phyloP scores from a whole-genome alignment of 1,140 invertebrate genomes.

The Dreissena rostriformis region DNA sequence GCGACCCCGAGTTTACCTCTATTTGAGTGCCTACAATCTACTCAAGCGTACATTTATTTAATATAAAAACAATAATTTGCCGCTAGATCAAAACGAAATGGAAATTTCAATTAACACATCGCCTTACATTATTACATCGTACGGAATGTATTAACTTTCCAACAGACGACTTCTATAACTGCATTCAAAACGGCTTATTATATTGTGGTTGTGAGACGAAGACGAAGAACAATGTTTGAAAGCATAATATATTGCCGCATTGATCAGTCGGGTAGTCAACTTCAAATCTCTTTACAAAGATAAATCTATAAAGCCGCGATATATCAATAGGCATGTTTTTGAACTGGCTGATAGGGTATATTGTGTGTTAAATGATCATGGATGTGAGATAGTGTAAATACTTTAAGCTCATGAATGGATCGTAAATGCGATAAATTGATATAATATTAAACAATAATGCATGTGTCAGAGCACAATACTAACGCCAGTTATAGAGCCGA shows the following conservation, averaged over 20 bases:
- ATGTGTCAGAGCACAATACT: conserved; percentile 11
- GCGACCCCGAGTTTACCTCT: too few relatives aligned
- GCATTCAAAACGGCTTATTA: too few relatives aligned
- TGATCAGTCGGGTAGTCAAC: not conserved
- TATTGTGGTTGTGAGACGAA: too few relatives aligned
- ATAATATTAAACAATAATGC: conserved; percentile 25
- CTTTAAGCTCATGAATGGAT: conserved; percentile 48
- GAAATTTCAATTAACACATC: too few relatives aligned
- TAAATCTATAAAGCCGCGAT: conserved; percentile 4
- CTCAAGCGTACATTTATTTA: too few relatives aligned
- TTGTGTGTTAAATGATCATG: conserved; percentile 11
- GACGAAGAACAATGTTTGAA: too few relatives aligned
- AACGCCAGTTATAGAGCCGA: not conserved
- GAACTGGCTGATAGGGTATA: not conserved
- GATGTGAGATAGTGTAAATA: conserved; percentile 37
- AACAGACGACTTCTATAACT: too few relatives aligned
- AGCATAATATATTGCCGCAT: not conserved
- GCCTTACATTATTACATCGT: too few relatives aligned
- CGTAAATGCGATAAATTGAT: conserved; percentile 28
- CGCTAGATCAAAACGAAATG: too few relatives aligned
- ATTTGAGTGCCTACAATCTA: too few relatives aligned
- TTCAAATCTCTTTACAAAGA: conserved; percentile 8
- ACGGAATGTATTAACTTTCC: too few relatives aligned
- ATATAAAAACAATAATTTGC: too few relatives aligned
- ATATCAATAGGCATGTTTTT: conserved; percentile 1